Evolutionary conservation across 2,888 invertebrate genomes (phyloP).

Genomic region (Atethmia centrago): DNA sequence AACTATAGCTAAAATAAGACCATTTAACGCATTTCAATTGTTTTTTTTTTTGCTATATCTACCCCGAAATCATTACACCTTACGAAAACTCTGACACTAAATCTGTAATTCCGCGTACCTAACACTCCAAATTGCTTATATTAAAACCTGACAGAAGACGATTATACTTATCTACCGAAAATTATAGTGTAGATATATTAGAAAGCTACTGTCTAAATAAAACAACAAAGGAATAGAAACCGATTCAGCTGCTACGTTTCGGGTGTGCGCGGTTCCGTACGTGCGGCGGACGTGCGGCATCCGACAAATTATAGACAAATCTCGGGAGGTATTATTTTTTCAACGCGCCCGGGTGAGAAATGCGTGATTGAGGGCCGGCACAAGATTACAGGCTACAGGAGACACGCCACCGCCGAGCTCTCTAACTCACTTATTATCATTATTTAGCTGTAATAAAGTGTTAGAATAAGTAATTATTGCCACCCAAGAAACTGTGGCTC

Average conservation of each 20-base stretch:
- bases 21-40: conserved; percentile 5
- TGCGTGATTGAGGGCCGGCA: conserved; percentile 89
- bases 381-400: conserved; percentile 86
- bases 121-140: conserved; percentile 61
- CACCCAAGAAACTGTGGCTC: conserved; percentile 77
- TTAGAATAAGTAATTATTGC: conserved; percentile 86
- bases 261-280: conserved; percentile 64
- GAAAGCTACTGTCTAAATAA: conserved; percentile 84
- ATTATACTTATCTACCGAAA: conserved; percentile 70
- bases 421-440: conserved; percentile 86
- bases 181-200: conserved; percentile 77
- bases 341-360: conserved; percentile 90
- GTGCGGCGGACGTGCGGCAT: conserved; percentile 79
- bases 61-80: conserved; percentile 19
- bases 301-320: conserved; percentile 90
- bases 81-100: conserved; percentile 20
- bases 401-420: conserved; percentile 87
- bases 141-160: conserved; percentile 58
- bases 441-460: conserved; percentile 89
- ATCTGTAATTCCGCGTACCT: conserved; percentile 54
- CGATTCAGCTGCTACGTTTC: conserved; percentile 76
- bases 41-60: conserved; percentile 1
- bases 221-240: conserved; percentile 78
- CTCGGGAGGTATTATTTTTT: conserved; percentile 89
- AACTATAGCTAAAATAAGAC: conserved; percentile 20